These are phyloP conservation scores for Ophiothrix spiculata DNA, from an alignment of 35 echinoderm and acorn worm species.

Conservation along the genomic window DNA sequence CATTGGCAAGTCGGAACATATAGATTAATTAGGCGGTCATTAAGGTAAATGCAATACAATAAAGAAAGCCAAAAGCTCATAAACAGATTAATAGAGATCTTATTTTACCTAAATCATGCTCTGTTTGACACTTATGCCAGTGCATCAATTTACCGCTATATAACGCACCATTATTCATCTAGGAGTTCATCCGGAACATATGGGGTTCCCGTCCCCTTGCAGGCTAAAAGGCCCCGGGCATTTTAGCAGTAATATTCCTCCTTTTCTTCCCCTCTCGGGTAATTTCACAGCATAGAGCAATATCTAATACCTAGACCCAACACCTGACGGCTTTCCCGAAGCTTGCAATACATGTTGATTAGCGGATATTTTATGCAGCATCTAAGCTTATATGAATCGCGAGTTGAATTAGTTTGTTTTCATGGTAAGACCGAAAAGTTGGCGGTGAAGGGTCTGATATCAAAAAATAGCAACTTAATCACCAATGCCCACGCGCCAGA, in stretches of 20 bases:
- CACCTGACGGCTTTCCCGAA: conserved; percentile 6
- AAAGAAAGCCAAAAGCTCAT: background rate
- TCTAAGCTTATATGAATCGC: background rate
- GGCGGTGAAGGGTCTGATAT: background rate
- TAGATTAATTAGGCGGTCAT: background rate
- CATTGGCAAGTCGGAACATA: background rate
- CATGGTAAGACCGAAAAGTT: background rate
- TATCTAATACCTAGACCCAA: conserved; percentile 4
- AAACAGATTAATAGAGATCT: background rate
- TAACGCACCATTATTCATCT: background rate
- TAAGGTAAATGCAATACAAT: background rate
- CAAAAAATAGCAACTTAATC: background rate
- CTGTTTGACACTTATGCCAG: background rate
- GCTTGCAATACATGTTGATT: background rate
- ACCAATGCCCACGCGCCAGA: background rate
- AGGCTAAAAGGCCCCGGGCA: background rate
- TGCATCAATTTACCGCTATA: background rate
- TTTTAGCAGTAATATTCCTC: conserved; percentile 7
- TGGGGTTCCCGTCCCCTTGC: conserved; percentile 3
- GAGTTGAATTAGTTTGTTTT: background rate
- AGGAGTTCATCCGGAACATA: background rate
- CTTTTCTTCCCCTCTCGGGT: conserved; percentile 3
- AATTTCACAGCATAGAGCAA: conserved; percentile 1
- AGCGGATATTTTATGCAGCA: conserved; percentile 3
- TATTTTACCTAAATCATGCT: conserved; percentile 2